A percentile compares a stretch with the other conserved stretches of the same genome.
phyloP scores from a whole-genome alignment of 2,888 invertebrate genomes.

The Lasioglossum pauxillum region DNA sequence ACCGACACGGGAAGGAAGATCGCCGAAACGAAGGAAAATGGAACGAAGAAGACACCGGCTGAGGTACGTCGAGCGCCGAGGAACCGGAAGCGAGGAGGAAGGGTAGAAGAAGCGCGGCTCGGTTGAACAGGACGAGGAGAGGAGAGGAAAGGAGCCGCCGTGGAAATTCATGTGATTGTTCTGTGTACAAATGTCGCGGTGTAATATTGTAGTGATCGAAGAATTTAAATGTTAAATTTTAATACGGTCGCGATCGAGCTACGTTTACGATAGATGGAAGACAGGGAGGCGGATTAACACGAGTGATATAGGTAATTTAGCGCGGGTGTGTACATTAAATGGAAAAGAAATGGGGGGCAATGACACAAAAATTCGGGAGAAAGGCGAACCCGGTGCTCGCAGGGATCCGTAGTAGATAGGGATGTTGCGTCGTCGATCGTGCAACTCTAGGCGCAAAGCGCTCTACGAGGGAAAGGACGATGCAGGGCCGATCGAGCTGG shows the following conservation, averaged over 20 bases:
- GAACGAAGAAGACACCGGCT: background rate
- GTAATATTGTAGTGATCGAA: slow-evolving; percentile 85
- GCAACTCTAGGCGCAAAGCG: slow-evolving; percentile 24
- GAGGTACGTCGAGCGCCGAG: slow-evolving; percentile 29
- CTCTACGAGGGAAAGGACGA: slow-evolving; percentile 23
- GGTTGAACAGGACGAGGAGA: slow-evolving; percentile 49
- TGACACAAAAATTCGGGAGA: slow-evolving; percentile 51
- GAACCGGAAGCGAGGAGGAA: slow-evolving; percentile 51
- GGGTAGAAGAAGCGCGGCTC: slow-evolving; percentile 44
- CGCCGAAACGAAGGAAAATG: slow-evolving; percentile 14
- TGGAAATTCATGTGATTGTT: slow-evolving; percentile 87
- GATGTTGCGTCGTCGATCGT: slow-evolving; percentile 30
- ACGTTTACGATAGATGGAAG: slow-evolving; percentile 72
- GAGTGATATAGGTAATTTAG: slow-evolving; percentile 84
- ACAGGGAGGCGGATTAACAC: slow-evolving; percentile 35
- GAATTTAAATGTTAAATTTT: slow-evolving; percentile 85
- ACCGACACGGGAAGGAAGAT: background rate
- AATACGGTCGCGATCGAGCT: slow-evolving; percentile 84
- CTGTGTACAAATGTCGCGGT: slow-evolving; percentile 86
- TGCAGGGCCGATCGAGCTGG: slow-evolving; percentile 10
- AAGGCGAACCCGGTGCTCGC: slow-evolving; percentile 75
- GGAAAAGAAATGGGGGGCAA: slow-evolving; percentile 49
- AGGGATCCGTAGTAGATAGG: slow-evolving; percentile 59
- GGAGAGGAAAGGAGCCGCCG: slow-evolving; percentile 61
- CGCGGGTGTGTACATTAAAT: slow-evolving; percentile 84